These are phyloP conservation scores for Ophioninae sp. DNA, from an alignment of 2,888 invertebrate species.

Conservation along the genomic window DNA sequence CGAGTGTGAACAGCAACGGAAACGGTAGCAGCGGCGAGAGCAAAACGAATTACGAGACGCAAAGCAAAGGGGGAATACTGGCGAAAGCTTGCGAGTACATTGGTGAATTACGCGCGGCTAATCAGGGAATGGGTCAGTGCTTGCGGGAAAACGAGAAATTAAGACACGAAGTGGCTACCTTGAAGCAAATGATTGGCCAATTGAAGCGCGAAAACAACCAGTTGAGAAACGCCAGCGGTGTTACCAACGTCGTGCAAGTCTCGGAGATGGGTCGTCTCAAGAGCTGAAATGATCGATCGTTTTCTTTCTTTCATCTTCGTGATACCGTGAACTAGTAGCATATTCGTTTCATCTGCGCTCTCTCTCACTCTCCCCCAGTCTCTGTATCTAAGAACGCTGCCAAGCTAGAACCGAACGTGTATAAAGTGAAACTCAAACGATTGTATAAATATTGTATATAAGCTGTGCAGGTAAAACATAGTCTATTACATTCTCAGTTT, in stretches of 20 bases:
- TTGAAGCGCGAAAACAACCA: conserved; percentile 90
- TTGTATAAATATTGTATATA: conserved; percentile 64
- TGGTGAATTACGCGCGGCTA: conserved; percentile 89
- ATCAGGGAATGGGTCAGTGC: conserved; percentile 87
- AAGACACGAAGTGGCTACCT: conserved; percentile 86
- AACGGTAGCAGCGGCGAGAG: conserved; percentile 76
- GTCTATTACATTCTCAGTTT: conserved; percentile 67
- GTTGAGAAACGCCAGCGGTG: conserved; percentile 82
- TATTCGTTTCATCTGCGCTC: conserved; percentile 36
- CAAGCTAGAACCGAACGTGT: conserved; percentile 66
- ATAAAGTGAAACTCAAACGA: conserved; percentile 60
- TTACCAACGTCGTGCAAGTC: conserved; percentile 23
- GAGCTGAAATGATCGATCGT: conserved; percentile 53
- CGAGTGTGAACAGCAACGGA: conserved; percentile 70
- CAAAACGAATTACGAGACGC: conserved; percentile 79
- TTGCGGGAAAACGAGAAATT: conserved; percentile 88
- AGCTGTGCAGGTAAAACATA: conserved; percentile 51
- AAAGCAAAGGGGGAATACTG: conserved; percentile 96
- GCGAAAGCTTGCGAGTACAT: conserved; percentile 98
- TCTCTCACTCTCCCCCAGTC: conserved; percentile 21
- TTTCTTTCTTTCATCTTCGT: conserved; percentile 11
- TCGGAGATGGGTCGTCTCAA: conserved; percentile 54
- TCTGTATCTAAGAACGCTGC: conserved; percentile 7
- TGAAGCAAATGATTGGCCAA: conserved; percentile 88
- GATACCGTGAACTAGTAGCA: conserved; percentile 13